These are phyloP conservation scores for Callinectes sapidus DNA, from an alignment of 2,888 invertebrate species.

Conservation along the genomic window DNA sequence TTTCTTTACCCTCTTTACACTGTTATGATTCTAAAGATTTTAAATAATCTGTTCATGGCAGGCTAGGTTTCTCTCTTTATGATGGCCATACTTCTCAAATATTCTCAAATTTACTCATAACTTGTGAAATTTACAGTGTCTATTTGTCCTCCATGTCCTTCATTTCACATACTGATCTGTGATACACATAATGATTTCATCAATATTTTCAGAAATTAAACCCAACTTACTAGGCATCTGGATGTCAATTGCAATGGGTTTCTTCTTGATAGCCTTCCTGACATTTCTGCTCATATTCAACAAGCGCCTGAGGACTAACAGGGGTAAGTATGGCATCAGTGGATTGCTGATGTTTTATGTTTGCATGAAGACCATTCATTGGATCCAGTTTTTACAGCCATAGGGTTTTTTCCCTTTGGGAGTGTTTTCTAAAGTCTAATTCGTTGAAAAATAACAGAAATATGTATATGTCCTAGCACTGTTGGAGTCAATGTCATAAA, in stretches of 20 bases:
- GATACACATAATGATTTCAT: not conserved
- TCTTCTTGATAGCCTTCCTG: conserved; percentile 12
- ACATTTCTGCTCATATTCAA: not conserved
- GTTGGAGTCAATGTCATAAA: too few relatives aligned
- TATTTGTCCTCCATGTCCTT: not conserved
- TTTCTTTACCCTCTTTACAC: too few relatives aligned
- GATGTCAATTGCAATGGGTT: not conserved
- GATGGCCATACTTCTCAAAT: not conserved
- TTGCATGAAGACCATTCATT: not conserved
- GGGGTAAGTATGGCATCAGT: not conserved
- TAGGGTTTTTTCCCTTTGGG: too few relatives aligned
- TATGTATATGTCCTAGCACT: too few relatives aligned
- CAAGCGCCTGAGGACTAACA: not conserved
- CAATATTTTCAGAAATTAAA: not conserved
- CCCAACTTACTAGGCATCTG: not conserved
- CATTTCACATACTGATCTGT: not conserved
- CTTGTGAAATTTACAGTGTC: not conserved
- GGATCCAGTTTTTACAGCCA: too few relatives aligned
- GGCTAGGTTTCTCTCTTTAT: not conserved
- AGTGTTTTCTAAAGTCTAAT: too few relatives aligned
- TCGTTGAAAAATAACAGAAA: too few relatives aligned
- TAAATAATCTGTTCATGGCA: not conserved
- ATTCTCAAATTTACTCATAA: not conserved
- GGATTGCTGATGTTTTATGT: not conserved
- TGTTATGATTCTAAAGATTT: too few relatives aligned